These are phyloP conservation scores for Psettodes erumei DNA, from an alignment of 2,113 vertebrate genomes.

Conservation along the genomic window DNA sequence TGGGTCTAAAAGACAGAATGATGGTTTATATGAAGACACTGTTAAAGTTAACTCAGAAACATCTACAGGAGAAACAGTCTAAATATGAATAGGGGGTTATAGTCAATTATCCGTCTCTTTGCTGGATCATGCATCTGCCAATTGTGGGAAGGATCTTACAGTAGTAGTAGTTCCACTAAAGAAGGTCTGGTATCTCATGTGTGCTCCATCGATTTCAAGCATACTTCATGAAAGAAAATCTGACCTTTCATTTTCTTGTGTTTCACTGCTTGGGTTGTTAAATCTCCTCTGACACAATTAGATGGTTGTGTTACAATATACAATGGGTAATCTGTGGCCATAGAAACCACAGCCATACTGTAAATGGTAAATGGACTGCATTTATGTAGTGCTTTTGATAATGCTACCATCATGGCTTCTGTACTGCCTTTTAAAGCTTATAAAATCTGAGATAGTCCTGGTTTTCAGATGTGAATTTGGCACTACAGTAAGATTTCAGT, in stretches of 20 bases:
- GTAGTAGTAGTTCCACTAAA: conserved; percentile 1
- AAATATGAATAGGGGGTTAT: no score
- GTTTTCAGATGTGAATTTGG: no score
- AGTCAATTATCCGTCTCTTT: no score
- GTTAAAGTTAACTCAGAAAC: no score
- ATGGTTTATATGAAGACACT: no score
- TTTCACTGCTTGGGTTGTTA: background rate
- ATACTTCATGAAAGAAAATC: background rate
- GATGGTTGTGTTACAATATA: background rate
- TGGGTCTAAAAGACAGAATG: no score
- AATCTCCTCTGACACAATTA: background rate
- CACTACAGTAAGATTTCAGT: background rate
- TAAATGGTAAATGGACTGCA: no score
- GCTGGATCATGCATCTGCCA: no score
- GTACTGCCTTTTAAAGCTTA: background rate
- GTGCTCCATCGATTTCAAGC: conserved; percentile 7
- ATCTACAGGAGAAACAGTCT: no score
- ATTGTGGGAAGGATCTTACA: no score
- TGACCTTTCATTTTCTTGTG: background rate
- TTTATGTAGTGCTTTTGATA: no score
- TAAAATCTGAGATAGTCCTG: background rate
- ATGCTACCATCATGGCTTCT: no score
- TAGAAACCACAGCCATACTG: background rate
- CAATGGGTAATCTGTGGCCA: background rate
- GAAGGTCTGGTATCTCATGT: conserved; percentile 1